Percentiles rank a stretch among this genome's conserved stretches.
Conservation (phyloP, 92 coral and sea anemone genomes). For the Palythoa heliodiscus region DNA sequence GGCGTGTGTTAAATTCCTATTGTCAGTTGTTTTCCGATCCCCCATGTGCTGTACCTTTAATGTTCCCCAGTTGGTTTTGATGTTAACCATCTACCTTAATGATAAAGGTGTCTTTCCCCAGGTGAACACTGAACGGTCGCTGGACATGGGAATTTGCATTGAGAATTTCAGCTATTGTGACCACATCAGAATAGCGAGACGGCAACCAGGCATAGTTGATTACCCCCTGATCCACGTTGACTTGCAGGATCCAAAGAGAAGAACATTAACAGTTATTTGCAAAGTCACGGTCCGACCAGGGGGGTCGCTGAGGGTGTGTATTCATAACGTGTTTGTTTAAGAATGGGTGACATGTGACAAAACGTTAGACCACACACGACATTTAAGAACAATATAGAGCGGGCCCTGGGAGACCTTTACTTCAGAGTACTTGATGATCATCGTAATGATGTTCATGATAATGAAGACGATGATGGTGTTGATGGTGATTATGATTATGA, state of each 20-base stretch:
- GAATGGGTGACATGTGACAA: background rate
- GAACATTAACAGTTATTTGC: conserved; percentile 76
- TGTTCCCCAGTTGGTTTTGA: no score
- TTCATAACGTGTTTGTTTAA: background rate
- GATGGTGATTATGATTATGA: background rate
- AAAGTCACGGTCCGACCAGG: conserved; percentile 82
- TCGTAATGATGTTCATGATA: no score
- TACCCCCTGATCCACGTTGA: conserved; percentile 82
- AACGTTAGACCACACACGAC: no score
- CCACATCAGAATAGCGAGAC: conserved; percentile 71
- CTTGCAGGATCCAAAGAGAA: conserved; percentile 73
- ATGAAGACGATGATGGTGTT: no score
- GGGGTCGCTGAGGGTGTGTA: conserved; percentile 83
- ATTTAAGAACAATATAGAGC: no score
- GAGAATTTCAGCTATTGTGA: conserved; percentile 91
- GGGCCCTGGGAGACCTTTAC: no score
- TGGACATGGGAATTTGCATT: conserved; percentile 78
- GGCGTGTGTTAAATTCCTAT: no score
- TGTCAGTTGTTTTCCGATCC: no score
- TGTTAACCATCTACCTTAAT: background rate
- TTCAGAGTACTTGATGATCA: no score
- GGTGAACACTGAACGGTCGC: conserved; percentile 85
- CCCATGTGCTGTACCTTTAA: no score
- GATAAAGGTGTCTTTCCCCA: conserved; percentile 21
- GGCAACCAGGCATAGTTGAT: conserved; percentile 63